phyloP scores from a whole-genome alignment of 2,888 invertebrate species.

The Tenthredo distinguenda region DNA sequence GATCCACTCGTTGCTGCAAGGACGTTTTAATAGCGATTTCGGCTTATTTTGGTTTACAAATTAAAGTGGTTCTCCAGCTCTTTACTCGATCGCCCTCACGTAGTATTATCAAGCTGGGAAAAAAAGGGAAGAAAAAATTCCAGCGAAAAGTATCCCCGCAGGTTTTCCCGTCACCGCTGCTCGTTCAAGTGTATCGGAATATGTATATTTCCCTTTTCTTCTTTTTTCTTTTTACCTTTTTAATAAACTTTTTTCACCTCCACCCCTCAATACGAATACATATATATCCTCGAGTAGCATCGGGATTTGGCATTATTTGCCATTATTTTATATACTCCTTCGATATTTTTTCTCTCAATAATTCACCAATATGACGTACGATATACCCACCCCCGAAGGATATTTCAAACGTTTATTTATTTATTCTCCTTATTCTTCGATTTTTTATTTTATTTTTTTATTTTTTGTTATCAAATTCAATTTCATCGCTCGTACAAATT shows the following conservation, averaged over 20 bases:
- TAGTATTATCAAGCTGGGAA: neutral
- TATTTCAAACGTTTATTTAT: neutral
- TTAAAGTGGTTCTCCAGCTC: conserved; percentile 59
- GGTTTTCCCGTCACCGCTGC: neutral
- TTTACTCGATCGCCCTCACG: conserved; percentile 18
- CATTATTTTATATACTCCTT: neutral
- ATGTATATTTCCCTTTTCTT: conserved; percentile 12
- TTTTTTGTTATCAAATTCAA: too few species aligned
- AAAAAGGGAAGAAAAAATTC: neutral
- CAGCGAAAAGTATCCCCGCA: neutral
- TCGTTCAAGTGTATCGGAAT: conserved; percentile 17
- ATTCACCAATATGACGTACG: neutral
- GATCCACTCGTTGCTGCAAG: conserved; percentile 66
- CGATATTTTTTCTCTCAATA: neutral
- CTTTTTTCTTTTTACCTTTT: neutral
- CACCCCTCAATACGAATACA: neutral
- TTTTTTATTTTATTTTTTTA: too few species aligned
- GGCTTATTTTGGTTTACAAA: conserved; percentile 68
- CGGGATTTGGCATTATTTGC: neutral
- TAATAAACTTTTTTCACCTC: neutral
- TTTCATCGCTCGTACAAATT: neutral
- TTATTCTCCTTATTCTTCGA: neutral
- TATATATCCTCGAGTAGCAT: neutral
- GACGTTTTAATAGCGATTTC: conserved; percentile 67
- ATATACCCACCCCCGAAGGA: neutral